Conservation (phyloP, 1,140 invertebrate genomes). For the Brachionus asplanchnoidis region DNA sequence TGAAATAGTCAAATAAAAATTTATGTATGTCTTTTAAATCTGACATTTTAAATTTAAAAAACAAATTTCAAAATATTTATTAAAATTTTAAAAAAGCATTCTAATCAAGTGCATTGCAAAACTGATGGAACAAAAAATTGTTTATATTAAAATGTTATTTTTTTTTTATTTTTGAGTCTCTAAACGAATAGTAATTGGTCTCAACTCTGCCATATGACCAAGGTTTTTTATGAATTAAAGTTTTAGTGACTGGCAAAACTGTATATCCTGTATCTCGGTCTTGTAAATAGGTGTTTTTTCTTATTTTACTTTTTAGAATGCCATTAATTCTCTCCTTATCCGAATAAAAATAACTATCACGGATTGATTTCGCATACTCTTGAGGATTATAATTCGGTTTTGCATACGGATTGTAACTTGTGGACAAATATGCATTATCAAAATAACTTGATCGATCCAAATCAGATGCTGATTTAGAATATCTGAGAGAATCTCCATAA, state of each 20-base stretch:
- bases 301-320: not conserved
- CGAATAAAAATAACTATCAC: conserved; percentile 23
- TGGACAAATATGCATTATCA: not conserved
- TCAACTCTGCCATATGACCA: conserved; percentile 40
- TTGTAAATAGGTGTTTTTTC: not conserved
- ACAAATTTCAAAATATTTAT: not conserved
- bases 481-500: not conserved
- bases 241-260: conserved; percentile 2
- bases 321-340: conserved; percentile 17
- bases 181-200: not conserved
- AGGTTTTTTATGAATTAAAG: conserved; percentile 32
- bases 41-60: not conserved
- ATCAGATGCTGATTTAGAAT: conserved; percentile 2
- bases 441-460: conserved; percentile 12
- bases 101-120: not conserved
- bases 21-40: conserved; percentile 23
- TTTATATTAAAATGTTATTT: not conserved
- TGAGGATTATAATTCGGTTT: not conserved
- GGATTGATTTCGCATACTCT: not conserved
- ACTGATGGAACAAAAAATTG: not conserved
- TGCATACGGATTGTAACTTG: conserved; percentile 6
- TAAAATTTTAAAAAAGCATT: not conserved
- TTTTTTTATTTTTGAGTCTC: not conserved
- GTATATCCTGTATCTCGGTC: not conserved
- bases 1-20: conserved; percentile 27